Evolutionary conservation across 2,797 vertebrate genomes (phyloP), one percentile per base, ranked within the genome.

Genomic region (Anomalospiza imberbis): DNA sequence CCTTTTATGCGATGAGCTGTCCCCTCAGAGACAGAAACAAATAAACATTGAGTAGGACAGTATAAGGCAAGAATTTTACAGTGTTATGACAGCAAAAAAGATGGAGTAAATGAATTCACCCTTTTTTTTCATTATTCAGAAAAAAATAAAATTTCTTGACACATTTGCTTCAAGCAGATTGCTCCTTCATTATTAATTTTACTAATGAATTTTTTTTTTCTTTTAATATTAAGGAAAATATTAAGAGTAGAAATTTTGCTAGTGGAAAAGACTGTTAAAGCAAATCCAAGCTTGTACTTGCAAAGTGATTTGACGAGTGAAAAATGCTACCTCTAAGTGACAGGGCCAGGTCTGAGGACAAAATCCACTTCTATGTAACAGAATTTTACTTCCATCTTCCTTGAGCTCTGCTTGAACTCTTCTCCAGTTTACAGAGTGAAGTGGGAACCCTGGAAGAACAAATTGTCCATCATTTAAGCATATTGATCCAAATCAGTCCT

Each of bases 401-500:
- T 53, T 77, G 65, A 71, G 89, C 65, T 85, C 89, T 65, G 48
- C 57, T 71, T 89, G 72, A 44, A 50, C 45, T 82, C 63, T 77
- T 80, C n/a, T 16, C 68, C 57, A 88, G 53, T 74, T 61, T 65
- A 74, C 48, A 83, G 75, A 61, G 34, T 17, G 42, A 83, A 89
- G 61, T 71, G 72, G 61, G 72, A 89, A 54, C 38, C 38, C 44
- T n/a, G 34, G 50, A 85, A 80, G 85, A 89, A 83, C 42, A 92
- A 94, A 92, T 29, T 82, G 67, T 92, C 81, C 75, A 71, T 94
- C 79, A 65, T 91, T 93, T 77, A 85, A 77, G 68, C 25, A 47
- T 68, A 96, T 80, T 83, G 82, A 95, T 94, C 72, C 63, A 85
- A 83, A 92, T 77, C 79, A 93, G 61, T 88, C 85, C 54, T 65